Base-by-base conservation (phyloP, 2,888 invertebrate genomes). In the Xylota sylvarum region DNA sequence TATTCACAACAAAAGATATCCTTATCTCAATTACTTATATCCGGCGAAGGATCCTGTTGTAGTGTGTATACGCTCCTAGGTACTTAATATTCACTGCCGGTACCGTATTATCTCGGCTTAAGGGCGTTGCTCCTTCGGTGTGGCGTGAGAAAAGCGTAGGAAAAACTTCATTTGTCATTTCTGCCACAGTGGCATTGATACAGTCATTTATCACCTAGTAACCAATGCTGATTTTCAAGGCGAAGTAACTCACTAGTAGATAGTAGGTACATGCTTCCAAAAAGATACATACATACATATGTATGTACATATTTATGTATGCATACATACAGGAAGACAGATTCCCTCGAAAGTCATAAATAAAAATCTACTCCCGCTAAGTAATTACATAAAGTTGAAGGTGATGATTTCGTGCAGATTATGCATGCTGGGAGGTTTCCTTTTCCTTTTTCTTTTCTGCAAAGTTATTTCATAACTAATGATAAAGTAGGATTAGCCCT, bases 301-400 rank as follows among this genome's bases (percentile, higher is more conserved):
- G 12, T 9, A 52, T 30, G 43, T n/a, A 19, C 27, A 43, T n/a
- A n/a, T n/a, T n/a, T n/a, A n/a, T 40, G 17, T 32, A 30, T 17
- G 48, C 23, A 70, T 32, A 10, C 19, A 40, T 32, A 46, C 14
- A 27, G 32, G 27, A 64, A 81, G 80, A 35, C 52, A 43, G 65
- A 81, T 76, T 81, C 65, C 69, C 60, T 76, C 19, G 60, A 65
- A 85, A 85, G 85, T 76, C 85, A 81, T 85, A 85, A 85, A 85
- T 76, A 76, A 85, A 85, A 85, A 85, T 70, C 81, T 50, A 77
- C 81, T 77, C 58, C 58, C 27, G 72, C 76, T 85, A 85, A 85
- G 85, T 85, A 85, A 85, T 85, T 81, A 85, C 85, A 60, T 58
- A 81, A 85, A 84, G 84, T 84, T 84, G 74, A 85, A 85, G 85